Percentiles rank a stretch among this genome's conserved stretches.
Conservation (phyloP, 2,888 invertebrate genomes). For the Acrocera orbiculus region DNA sequence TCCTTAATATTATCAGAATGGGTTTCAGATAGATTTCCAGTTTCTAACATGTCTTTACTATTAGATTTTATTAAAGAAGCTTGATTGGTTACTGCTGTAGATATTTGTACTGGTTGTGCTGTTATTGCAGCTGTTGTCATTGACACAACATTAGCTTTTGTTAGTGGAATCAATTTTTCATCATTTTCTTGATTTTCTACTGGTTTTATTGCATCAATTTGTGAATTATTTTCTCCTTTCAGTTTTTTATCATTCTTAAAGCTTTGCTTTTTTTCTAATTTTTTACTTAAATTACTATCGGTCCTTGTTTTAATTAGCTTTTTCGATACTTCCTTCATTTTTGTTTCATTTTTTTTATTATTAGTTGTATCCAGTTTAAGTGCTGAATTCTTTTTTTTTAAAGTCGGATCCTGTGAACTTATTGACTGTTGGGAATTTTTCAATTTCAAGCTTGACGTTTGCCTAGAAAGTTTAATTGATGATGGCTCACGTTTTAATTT, state of each 20-base stretch:
- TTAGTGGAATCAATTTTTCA: slow-evolving; percentile 16
- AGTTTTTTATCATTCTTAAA: slow-evolving; percentile 13
- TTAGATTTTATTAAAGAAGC: slow-evolving; percentile 24
- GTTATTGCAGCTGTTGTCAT: slow-evolving; percentile 42
- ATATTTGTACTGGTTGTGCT: slow-evolving; percentile 37
- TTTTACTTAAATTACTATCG: slow-evolving; percentile 23
- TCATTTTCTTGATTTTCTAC: slow-evolving; percentile 1
- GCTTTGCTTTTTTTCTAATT: slow-evolving; percentile 12
- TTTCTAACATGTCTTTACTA: slow-evolving; percentile 11
- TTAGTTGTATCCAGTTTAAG: not conserved
- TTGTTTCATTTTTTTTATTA: not conserved
- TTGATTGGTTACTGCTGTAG: slow-evolving; percentile 38
- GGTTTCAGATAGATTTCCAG: slow-evolving; percentile 6
- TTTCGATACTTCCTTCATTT: not conserved
- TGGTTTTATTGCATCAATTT: slow-evolving; percentile 6
- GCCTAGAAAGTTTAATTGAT: slow-evolving; percentile 16
- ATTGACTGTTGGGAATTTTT: no score
- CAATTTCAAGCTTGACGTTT: no score
- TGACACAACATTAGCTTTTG: slow-evolving; percentile 30
- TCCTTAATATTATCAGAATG: slow-evolving; percentile 11
- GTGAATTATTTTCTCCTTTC: slow-evolving; percentile 10
- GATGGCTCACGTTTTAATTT: slow-evolving; percentile 19
- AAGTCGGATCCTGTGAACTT: not conserved
- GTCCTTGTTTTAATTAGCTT: slow-evolving; percentile 21
- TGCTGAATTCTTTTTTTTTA: not conserved